Conservation (phyloP, 2,797 vertebrate genomes). For the Carapus acus region DNA sequence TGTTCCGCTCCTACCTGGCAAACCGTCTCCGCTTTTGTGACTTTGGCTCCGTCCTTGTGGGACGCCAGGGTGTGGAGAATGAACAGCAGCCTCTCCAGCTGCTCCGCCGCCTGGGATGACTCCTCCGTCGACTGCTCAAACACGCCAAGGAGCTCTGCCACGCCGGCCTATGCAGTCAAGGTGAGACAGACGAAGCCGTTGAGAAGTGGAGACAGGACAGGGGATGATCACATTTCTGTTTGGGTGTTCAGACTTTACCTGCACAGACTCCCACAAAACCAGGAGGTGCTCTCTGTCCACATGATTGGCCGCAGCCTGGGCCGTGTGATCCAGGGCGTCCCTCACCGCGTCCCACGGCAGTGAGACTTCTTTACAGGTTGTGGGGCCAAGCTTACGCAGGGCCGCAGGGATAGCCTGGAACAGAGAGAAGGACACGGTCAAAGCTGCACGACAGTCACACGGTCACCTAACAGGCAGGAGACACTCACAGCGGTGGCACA, state of each 20-base stretch:
- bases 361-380: conserved; percentile 63
- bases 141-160: conserved; percentile 68
- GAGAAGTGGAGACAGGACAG: too few relatives aligned
- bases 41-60: conserved; percentile 79
- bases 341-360: conserved; percentile 81
- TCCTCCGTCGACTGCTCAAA: conserved; percentile 58
- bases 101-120: conserved; percentile 64
- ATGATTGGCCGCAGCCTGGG: conserved; percentile 72
- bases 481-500: conserved; percentile 77
- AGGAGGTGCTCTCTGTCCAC: conserved; percentile 81
- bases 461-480: neutral
- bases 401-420: conserved; percentile 78
- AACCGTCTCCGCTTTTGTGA: conserved; percentile 76
- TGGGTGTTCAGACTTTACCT: conserved; percentile 68
- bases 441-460: too few relatives aligned
- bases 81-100: conserved; percentile 83
- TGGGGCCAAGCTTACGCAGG: conserved; percentile 82
- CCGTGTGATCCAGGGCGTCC: conserved; percentile 81
- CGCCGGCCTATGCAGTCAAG: conserved; percentile 59
- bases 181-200: too few relatives aligned
- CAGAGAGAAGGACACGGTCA: neutral
- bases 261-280: conserved; percentile 81
- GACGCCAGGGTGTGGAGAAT: conserved; percentile 78
- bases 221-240: too few relatives aligned
- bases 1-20: conserved; percentile 72